These are phyloP conservation scores for Alviniconcha marisindica DNA, from an alignment of 1,140 invertebrate species.

Conservation along the genomic window DNA sequence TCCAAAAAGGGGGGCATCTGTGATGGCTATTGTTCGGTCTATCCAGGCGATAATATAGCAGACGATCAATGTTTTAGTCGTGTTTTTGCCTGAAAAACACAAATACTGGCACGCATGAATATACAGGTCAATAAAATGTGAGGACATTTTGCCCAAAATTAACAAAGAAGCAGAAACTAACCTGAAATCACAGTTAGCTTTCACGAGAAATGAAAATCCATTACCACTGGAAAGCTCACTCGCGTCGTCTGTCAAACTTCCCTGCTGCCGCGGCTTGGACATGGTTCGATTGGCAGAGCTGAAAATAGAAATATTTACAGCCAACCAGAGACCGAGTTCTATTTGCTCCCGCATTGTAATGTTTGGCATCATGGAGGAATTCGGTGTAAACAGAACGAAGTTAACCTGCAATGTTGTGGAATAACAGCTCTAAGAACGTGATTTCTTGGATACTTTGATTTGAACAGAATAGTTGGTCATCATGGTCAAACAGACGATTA, in stretches of 20 bases:
- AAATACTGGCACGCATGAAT: neutral
- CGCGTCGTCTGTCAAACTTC: conserved; percentile 39
- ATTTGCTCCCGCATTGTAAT: conserved; percentile 28
- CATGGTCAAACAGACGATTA: conserved; percentile 77
- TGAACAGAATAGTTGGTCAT: conserved; percentile 12
- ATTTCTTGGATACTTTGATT: too few species aligned
- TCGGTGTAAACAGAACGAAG: conserved; percentile 48
- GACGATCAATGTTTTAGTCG: conserved; percentile 12
- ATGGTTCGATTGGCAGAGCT: conserved; percentile 37
- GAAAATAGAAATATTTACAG: conserved; percentile 35
- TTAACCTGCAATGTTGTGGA: neutral
- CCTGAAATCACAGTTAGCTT: neutral
- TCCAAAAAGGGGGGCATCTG: neutral
- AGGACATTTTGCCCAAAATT: neutral
- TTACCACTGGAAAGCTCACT: neutral
- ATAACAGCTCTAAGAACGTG: too few species aligned
- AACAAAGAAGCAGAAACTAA: neutral
- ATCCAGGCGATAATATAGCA: conserved; percentile 8
- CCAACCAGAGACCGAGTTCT: conserved; percentile 41
- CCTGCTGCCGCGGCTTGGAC: conserved; percentile 28
- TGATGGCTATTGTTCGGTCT: neutral
- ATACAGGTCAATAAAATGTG: too few species aligned
- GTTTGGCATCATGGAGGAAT: conserved; percentile 54
- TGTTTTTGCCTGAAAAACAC: neutral
- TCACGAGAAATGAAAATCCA: neutral